Conservation (phyloP, 1,140 invertebrate genomes). For the Aphelinus atriplicis region DNA sequence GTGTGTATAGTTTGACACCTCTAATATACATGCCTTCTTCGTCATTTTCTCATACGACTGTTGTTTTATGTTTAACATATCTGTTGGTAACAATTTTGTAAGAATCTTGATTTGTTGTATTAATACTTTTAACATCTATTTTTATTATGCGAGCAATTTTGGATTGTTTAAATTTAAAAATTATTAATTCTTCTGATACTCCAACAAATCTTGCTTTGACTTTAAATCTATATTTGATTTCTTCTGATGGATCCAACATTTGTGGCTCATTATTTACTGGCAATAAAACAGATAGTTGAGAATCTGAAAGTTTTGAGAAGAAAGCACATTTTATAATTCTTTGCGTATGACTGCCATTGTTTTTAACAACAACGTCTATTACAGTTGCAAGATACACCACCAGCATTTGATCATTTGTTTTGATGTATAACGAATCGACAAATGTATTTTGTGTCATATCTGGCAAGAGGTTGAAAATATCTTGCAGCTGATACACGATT, state of each 20-base stretch:
- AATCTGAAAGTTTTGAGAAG: slow-evolving; percentile 46
- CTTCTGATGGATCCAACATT: slow-evolving; percentile 54
- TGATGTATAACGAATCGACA: slow-evolving; percentile 96
- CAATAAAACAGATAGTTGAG: slow-evolving; percentile 57
- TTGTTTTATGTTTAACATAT: slow-evolving; percentile 47
- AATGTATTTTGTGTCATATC: slow-evolving; percentile 94
- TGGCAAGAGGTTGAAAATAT: slow-evolving; percentile 98
- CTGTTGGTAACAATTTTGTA: slow-evolving; percentile 28
- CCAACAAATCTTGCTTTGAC: slow-evolving; percentile 70
- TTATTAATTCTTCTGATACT: slow-evolving; percentile 68
- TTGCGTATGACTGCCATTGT: slow-evolving; percentile 51
- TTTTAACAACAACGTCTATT: slow-evolving; percentile 54
- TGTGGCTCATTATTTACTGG: slow-evolving; percentile 44
- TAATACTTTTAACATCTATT: slow-evolving; percentile 60
- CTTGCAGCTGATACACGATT: slow-evolving; percentile 97
- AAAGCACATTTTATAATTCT: slow-evolving; percentile 50
- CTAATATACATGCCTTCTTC: slow-evolving; percentile 63
- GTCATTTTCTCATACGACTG: slow-evolving; percentile 53
- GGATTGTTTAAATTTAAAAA: slow-evolving; percentile 70
- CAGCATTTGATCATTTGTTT: slow-evolving; percentile 99
- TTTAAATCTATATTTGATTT: slow-evolving; percentile 58
- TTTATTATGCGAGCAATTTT: slow-evolving; percentile 68
- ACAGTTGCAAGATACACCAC: slow-evolving; percentile 91
- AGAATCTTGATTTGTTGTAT: background rate
- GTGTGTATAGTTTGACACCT: slow-evolving; percentile 68